Evolutionary conservation across 1,140 invertebrate genomes (phyloP), one percentile per base, ranked within the genome.

Genomic region (Drosophila azteca): DNA sequence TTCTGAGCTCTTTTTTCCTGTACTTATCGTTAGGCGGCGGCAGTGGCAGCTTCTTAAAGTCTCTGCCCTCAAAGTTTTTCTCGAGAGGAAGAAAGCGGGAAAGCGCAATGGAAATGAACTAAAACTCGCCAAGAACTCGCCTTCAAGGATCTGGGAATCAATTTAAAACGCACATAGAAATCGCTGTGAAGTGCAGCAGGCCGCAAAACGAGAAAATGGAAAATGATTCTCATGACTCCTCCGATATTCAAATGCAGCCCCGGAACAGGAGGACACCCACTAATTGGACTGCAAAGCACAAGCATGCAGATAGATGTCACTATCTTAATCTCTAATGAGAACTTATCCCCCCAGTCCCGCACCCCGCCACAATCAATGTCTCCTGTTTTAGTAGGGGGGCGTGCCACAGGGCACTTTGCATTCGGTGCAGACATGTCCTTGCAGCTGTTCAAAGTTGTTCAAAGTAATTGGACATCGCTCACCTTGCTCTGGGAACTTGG

Each of bases 101-200:
- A 74, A 73, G 7, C 26, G 26, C 26, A 29, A 7, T 64, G 73
- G 69, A 45, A 69, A 69, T 69, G 68, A 69, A 57, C 66, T 69
- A 49, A 68, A 69, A 69, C 66, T 69, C 64, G 64, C 68, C 61
- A 75, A 26, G 43, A 59, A 67, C 62, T 73, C 31, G 9, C 9
- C 58, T 72, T 72, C 68, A 73, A 72, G 68, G 67, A 50, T 63
- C 50, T 63, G 26, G 35, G 35, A 72, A 73, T 73, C 69, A 72
- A 73, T 72, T 72, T 63, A 60, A 73, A 72, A 43, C 48, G 71
- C 70, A 67, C 52, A 75, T 67, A 76, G 53, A 61, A 67, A 60
- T 50, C n/a, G 57, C 70, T 50, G 48, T 58, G 48, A 74, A 74
- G 71, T 58, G 45, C 72, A 67, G 50, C 68, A 60, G 60, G 67